Evolutionary conservation across 2,113 vertebrate genomes (phyloP).

Genomic region (Alethe diademata): DNA sequence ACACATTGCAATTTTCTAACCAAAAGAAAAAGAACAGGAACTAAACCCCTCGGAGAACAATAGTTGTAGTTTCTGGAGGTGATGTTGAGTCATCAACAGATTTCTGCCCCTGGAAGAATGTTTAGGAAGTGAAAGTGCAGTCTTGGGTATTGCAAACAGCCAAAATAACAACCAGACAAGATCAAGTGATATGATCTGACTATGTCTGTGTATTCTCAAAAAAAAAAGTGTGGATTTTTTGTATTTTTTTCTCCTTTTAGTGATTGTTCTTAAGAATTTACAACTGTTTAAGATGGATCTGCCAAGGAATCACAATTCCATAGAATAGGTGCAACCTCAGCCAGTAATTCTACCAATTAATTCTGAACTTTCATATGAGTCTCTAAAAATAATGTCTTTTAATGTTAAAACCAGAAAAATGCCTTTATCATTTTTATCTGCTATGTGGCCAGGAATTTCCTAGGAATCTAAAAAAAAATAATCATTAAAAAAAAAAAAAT

Average conservation of each 20-base stretch:
- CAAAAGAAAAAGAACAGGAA: slow-evolving; percentile 47
- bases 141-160: neutral
- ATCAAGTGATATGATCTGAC: slow-evolving; percentile 45
- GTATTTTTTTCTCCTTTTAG: neutral
- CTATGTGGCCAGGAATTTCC: neutral
- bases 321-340: neutral
- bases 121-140: slow-evolving; percentile 69
- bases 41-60: neutral
- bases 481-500: neutral
- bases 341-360: neutral
- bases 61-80: slow-evolving; percentile 38
- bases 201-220: neutral
- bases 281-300: neutral
- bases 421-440: neutral
- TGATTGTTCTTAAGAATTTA: neutral
- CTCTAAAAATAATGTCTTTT: neutral
- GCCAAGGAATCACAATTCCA: neutral
- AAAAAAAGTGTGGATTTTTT: neutral
- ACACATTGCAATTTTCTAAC: neutral
- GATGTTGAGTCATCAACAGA: slow-evolving; percentile 41
- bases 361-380: neutral
- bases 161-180: slow-evolving; percentile 20
- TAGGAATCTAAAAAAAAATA: neutral
- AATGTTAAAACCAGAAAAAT: neutral
- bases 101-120: neutral